These are phyloP conservation scores for Xiphophorus birchmanni DNA, from an alignment of 2,797 vertebrate species.

Conservation along the genomic window DNA sequence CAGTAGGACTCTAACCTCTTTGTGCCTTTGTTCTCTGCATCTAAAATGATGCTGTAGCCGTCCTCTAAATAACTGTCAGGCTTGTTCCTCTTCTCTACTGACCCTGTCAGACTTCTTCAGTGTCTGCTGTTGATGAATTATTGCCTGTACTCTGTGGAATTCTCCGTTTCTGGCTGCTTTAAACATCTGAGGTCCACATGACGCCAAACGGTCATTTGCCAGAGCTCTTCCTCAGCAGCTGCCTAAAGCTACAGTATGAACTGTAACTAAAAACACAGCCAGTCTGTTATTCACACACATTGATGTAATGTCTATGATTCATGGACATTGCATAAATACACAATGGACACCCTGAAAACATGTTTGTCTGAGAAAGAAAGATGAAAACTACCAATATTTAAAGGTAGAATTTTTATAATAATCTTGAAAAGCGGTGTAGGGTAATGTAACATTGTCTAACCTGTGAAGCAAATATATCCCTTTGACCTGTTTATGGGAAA, in stretches of 20 bases:
- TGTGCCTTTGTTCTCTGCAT: slow-evolving; percentile 28
- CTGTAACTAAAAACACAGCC: slow-evolving; percentile 46
- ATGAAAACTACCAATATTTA: slow-evolving; percentile 51
- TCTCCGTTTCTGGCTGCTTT: slow-evolving; percentile 46
- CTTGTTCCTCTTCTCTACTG: slow-evolving; percentile 27
- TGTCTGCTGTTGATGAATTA: slow-evolving; percentile 48
- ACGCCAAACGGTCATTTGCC: slow-evolving; percentile 44
- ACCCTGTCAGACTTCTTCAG: slow-evolving; percentile 15
- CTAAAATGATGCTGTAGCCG: slow-evolving; percentile 39
- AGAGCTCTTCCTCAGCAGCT: slow-evolving; percentile 48
- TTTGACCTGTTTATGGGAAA: not conserved
- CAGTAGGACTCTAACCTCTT: slow-evolving; percentile 30
- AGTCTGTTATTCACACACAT: slow-evolving; percentile 12
- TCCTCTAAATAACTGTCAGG: slow-evolving; percentile 31
- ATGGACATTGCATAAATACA: slow-evolving; percentile 30
- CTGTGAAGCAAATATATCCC: not conserved
- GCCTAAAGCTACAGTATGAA: slow-evolving; percentile 19
- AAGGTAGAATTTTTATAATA: not conserved
- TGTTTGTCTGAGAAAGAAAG: slow-evolving; percentile 48
- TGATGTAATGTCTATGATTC: slow-evolving; percentile 22
- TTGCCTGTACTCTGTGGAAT: slow-evolving; percentile 52
- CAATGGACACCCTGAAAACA: slow-evolving; percentile 23
- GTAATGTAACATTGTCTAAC: not conserved
- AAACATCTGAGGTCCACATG: slow-evolving; percentile 75
- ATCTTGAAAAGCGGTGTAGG: not conserved